Evolutionary conservation across 2,113 vertebrate genomes (phyloP).

Genomic region (Grammomys surdaster): DNA sequence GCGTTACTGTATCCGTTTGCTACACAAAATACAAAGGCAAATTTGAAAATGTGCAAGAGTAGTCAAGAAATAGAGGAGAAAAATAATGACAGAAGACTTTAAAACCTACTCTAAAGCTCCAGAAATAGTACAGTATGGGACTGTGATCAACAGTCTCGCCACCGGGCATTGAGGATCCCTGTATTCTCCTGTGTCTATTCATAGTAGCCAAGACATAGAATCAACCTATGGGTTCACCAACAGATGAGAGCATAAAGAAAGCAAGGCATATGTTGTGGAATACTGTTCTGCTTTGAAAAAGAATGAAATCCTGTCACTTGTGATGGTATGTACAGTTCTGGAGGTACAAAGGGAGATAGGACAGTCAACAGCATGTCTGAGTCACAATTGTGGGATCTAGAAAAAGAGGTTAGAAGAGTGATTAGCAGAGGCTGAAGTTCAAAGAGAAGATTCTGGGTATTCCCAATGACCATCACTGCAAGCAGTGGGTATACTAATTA

Average conservation of each 20-base stretch:
- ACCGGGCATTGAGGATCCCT: background rate
- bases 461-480: background rate
- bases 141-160: background rate
- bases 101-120: conserved; percentile 28
- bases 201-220: background rate
- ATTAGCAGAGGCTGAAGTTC: background rate
- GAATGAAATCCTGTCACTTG: background rate
- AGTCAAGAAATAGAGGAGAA: background rate
- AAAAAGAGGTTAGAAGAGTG: background rate
- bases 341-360: background rate
- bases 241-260: background rate
- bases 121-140: background rate
- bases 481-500: background rate
- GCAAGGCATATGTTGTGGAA: background rate
- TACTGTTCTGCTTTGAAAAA: background rate
- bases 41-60: background rate
- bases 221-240: background rate
- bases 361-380: background rate
- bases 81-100: background rate
- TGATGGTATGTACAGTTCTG: background rate
- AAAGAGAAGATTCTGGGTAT: background rate
- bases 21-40: background rate
- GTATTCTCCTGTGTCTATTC: background rate
- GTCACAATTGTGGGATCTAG: background rate
- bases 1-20: background rate